These are phyloP conservation scores for Scopus umbretta DNA, from an alignment of 2,113 vertebrate species.

Conservation along the genomic window DNA sequence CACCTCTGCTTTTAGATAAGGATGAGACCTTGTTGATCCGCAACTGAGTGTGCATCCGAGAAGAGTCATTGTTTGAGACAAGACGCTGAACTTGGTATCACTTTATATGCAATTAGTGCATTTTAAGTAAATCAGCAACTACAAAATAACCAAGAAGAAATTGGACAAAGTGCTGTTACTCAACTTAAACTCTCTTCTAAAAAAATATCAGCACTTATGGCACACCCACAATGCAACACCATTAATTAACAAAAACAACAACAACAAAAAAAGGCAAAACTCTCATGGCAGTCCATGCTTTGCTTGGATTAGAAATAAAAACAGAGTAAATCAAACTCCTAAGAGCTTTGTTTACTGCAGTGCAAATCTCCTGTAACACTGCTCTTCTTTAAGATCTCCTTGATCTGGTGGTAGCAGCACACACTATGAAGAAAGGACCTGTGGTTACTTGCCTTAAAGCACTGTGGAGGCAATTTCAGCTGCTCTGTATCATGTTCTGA, in stretches of 20 bases:
- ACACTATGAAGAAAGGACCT: neutral
- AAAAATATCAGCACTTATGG: neutral
- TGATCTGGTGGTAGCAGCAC: neutral
- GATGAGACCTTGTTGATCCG: neutral
- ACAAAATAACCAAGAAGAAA: neutral
- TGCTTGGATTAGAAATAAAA: neutral
- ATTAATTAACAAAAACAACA: neutral
- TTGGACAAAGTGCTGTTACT: neutral
- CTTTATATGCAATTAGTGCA: neutral
- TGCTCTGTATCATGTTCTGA: neutral
- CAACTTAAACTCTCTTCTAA: neutral
- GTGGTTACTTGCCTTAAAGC: neutral
- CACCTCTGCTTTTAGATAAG: neutral
- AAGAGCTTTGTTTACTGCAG: neutral
- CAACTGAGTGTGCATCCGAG: neutral
- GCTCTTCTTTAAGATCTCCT: neutral
- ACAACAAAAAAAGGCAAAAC: no score
- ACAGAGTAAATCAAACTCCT: neutral
- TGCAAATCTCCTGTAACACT: neutral
- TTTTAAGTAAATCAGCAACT: neutral
- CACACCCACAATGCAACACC: neutral
- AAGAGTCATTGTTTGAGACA: neutral
- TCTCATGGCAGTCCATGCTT: rapidly evolving
- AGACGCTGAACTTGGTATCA: neutral
- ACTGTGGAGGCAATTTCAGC: neutral